Evolutionary conservation across 2,797 vertebrate species (phyloP).

Genomic region (Poecilia velifera): DNA sequence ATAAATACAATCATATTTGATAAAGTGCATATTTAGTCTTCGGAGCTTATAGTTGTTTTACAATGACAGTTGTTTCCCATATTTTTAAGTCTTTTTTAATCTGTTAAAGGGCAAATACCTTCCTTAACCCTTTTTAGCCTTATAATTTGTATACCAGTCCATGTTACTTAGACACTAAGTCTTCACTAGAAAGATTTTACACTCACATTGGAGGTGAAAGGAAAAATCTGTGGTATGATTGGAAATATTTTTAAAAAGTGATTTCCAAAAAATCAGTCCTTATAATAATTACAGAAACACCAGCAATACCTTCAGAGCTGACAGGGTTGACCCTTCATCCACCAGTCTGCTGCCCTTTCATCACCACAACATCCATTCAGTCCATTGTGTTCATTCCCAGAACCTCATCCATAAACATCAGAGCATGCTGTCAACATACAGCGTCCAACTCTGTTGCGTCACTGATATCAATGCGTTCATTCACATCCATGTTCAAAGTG

Average conservation of each 20-base stretch:
- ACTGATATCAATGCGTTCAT: slow-evolving; percentile 63
- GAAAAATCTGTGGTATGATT: not conserved
- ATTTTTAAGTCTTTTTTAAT: not conserved
- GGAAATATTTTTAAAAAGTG: not conserved
- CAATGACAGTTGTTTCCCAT: not conserved
- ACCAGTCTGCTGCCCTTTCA: slow-evolving; percentile 32
- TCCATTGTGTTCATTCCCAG: slow-evolving; percentile 55
- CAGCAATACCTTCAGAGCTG: slow-evolving; percentile 8
- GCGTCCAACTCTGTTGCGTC: slow-evolving; percentile 47
- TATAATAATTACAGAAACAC: slow-evolving; percentile 9
- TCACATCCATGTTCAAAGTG: slow-evolving; percentile 51
- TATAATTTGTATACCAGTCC: not conserved
- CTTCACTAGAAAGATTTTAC: not conserved
- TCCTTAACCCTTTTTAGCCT: not conserved
- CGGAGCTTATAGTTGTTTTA: not conserved
- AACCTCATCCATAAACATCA: slow-evolving; percentile 68
- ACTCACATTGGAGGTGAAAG: not conserved
- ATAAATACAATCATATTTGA: not conserved
- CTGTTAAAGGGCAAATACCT: not conserved
- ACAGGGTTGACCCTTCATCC: slow-evolving; percentile 37
- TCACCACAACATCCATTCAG: slow-evolving; percentile 30
- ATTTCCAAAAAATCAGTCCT: not conserved
- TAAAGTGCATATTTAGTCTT: not conserved
- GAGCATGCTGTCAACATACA: slow-evolving; percentile 32
- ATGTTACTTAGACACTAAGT: not conserved